Base-by-base conservation (phyloP, 1,140 invertebrate species). In the Tetragonula clypearis region DNA sequence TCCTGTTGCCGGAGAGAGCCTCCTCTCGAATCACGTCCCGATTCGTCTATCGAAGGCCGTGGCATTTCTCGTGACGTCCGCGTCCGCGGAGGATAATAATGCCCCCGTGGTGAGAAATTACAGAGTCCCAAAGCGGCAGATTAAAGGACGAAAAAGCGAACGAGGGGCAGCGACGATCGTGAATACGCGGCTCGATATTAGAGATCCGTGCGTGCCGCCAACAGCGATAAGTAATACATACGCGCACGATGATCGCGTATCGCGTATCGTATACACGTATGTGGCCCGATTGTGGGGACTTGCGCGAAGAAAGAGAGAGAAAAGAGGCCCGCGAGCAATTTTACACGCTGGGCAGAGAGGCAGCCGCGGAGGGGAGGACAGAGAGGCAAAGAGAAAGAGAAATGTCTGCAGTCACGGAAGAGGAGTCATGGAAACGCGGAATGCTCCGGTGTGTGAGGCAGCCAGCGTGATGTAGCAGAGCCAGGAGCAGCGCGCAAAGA, bases 361-460 rank as follows among this genome's bases (percentile, higher is more conserved):
- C 15, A 1, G 30, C 19, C 9, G 23, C 9, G 23, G 4, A 5
- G 21, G 12, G 49, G 26, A 0, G 55, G 56, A 41, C 2, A 23
- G 21, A 66, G 41, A 23, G 21, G 53, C 49, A 35, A 55, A 60
- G 74, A 72, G 41, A 49, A 3, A 62, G 76, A 66, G 85, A 88
- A 84, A 81, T 87, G 82, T 86, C 88, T 73, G 56, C 77, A 87
- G 76, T 90, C 76, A 86, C 79, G 77, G 82, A 87, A 90, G 74
- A 89, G 73, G 30, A 81, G 80, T 80, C 82, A 68, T 87, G 66
- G 75, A 86, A 76, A 85, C 66, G 76, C 65, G 76, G 79, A 79
- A 84, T 80, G 85, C 56, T 86, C 68, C 79, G 86, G 77, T 74
- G 73, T 65, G 69, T 15, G 53, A 68, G 62, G 49, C 17, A 23